Percentiles rank a stretch among this genome's conserved stretches.
phyloP scores from a whole-genome alignment of 2,888 invertebrate genomes.

The Ischnus inquisitorius region DNA sequence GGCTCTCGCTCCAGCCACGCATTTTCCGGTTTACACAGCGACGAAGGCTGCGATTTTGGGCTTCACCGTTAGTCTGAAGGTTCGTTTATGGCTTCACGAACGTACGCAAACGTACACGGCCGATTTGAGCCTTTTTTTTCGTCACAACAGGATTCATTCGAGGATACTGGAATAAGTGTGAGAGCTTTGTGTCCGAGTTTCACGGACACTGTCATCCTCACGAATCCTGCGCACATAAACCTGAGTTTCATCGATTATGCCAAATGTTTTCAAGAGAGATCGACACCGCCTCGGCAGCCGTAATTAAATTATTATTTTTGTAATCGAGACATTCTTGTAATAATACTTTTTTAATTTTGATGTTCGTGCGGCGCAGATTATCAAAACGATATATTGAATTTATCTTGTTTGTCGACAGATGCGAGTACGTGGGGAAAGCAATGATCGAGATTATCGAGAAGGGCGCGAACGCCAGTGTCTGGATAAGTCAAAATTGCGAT shows the following conservation, averaged over 20 bases:
- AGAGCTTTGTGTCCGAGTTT: conserved; percentile 82
- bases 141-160: conserved; percentile 59
- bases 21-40: conserved; percentile 87
- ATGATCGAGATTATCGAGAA: conserved; percentile 76
- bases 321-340: not conserved
- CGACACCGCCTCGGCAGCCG: conserved; percentile 75
- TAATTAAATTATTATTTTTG: conserved; percentile 48
- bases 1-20: conserved; percentile 84
- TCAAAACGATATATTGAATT: not conserved
- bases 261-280: conserved; percentile 71
- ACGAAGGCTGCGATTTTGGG: conserved; percentile 85
- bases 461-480: conserved; percentile 75
- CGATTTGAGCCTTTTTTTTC: not conserved
- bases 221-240: conserved; percentile 67
- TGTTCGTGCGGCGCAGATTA: not conserved
- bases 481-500: conserved; percentile 76
- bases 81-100: conserved; percentile 50
- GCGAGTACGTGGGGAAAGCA: conserved; percentile 76
- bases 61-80: conserved; percentile 76
- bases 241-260: conserved; percentile 75
- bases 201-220: conserved; percentile 77
- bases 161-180: conserved; percentile 80
- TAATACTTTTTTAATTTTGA: not conserved
- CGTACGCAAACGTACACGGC: too few species aligned
- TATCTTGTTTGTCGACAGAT: conserved; percentile 68